A percentile compares a stretch with the other conserved stretches of the same genome.
Evolutionary conservation across 92 coral and sea anemone genomes (phyloP).

Genomic region (Siderastrea siderea): DNA sequence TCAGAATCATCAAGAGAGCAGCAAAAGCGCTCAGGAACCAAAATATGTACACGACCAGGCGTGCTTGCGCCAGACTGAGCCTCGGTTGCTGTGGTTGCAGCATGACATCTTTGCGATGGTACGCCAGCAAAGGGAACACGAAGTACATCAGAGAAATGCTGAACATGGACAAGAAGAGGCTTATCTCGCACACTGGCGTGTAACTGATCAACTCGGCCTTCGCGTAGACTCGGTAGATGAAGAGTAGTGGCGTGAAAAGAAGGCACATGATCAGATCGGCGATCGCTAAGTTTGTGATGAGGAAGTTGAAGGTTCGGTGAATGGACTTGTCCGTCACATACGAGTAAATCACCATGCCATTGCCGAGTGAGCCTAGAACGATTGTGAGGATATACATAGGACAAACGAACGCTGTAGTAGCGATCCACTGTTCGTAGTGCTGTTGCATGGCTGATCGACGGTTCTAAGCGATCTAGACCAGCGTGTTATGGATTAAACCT

Average conservation of each 20-base stretch:
- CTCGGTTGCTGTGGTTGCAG: constrained; percentile 77
- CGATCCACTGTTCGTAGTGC: constrained; percentile 78
- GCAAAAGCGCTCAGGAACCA: constrained; percentile 82
- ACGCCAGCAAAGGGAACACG: constrained; percentile 88
- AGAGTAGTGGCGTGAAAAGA: constrained; percentile 87
- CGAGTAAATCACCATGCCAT: constrained; percentile 76
- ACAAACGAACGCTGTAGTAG: constrained; percentile 82
- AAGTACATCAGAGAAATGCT: constrained; percentile 88
- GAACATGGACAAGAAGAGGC: constrained; percentile 84
- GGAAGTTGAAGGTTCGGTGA: constrained; percentile 77
- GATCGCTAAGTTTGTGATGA: constrained; percentile 87
- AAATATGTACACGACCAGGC: constrained; percentile 64
- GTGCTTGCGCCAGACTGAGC: constrained; percentile 76
- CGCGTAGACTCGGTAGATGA: constrained; percentile 89
- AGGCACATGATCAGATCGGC: constrained; percentile 87
- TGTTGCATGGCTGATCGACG: background rate
- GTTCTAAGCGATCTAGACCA: background rate
- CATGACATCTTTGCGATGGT: constrained; percentile 89
- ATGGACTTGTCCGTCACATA: constrained; percentile 75
- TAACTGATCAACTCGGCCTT: constrained; percentile 76
- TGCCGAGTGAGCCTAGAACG: constrained; percentile 85
- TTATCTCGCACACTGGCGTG: constrained; percentile 89
- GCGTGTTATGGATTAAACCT: background rate
- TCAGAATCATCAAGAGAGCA: constrained; percentile 70
- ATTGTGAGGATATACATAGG: constrained; percentile 82